Percentiles rank a stretch among this genome's conserved stretches.
Evolutionary conservation across 2,113 vertebrate species (phyloP).

Genomic region (Pelodiscus sinensis): DNA sequence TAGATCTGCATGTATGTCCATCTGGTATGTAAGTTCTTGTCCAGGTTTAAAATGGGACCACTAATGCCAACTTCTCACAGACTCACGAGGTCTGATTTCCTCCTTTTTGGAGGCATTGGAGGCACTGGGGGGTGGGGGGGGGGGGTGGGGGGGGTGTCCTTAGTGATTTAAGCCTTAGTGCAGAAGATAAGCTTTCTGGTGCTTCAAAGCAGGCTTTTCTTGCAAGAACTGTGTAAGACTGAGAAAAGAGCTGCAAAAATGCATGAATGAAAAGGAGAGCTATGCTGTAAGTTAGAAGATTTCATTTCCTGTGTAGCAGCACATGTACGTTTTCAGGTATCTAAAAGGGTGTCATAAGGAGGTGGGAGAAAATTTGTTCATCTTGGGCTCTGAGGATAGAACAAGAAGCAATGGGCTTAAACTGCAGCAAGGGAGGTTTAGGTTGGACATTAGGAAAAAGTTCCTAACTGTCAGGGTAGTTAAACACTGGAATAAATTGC

Average conservation of each 20-base stretch:
- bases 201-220: neutral
- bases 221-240: too few species aligned
- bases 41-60: neutral
- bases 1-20: neutral
- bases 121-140: neutral
- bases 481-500: too few species aligned
- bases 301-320: neutral
- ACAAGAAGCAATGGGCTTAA: too few species aligned
- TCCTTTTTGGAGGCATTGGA: neutral
- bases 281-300: neutral
- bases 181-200: neutral
- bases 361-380: too few species aligned
- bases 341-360: too few species aligned
- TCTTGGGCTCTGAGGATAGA: too few species aligned
- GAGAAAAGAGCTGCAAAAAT: neutral
- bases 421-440: too few species aligned
- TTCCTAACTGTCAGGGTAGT: too few species aligned
- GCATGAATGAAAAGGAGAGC: neutral
- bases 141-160: too few species aligned
- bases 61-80: neutral
- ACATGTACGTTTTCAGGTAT: neutral
- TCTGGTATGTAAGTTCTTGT: neutral
- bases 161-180: neutral
- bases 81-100: neutral
- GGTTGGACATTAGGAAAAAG: too few species aligned